phyloP scores from a whole-genome alignment of 2,888 invertebrate species.

The Biston stratarius region DNA sequence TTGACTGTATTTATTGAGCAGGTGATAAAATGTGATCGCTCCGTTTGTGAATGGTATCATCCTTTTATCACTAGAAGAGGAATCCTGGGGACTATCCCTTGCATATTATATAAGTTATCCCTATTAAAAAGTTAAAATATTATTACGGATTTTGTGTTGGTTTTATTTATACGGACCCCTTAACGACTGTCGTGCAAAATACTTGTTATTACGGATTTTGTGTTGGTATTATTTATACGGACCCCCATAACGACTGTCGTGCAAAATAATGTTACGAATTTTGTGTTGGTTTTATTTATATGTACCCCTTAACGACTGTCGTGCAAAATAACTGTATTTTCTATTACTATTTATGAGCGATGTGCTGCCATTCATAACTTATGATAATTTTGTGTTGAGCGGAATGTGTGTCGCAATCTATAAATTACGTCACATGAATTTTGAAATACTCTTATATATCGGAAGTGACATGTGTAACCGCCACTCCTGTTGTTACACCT shows the following conservation, averaged over 20 bases:
- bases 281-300: conserved; percentile 51
- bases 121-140: conserved; percentile 85
- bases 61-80: conserved; percentile 82
- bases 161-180: conserved; percentile 38
- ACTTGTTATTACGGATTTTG: conserved; percentile 45
- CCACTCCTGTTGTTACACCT: no score
- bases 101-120: conserved; percentile 86
- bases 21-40: conserved; percentile 83
- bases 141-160: conserved; percentile 52
- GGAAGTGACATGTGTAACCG: no score
- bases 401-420: no score
- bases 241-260: background rate
- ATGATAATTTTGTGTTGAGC: no score
- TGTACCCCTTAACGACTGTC: background rate
- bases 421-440: no score
- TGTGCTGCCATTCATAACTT: no score
- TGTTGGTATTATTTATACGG: conserved; percentile 49
- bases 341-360: no score
- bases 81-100: conserved; percentile 83
- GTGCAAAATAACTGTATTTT: background rate
- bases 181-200: background rate
- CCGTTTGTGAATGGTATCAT: conserved; percentile 80
- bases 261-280: conserved; percentile 62
- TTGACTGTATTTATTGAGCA: conserved; percentile 86
- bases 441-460: no score